Conservation (phyloP, 1,140 invertebrate genomes). For the Nomia melanderi region DNA sequence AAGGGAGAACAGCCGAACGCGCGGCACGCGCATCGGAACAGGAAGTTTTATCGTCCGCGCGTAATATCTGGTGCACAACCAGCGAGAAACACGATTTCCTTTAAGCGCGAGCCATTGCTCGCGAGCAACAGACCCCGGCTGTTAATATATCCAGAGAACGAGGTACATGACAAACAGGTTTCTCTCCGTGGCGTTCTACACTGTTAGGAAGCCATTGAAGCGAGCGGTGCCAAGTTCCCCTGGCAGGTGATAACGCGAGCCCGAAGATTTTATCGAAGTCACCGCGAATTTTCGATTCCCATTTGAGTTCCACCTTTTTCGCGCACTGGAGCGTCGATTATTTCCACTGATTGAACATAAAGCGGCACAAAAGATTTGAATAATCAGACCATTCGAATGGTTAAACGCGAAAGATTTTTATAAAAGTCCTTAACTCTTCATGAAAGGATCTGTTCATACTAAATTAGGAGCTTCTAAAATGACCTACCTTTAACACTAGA, state of each 20-base stretch:
- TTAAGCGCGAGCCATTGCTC: conserved; percentile 47
- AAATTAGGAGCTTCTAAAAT: too few relatives aligned
- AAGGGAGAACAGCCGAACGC: too few relatives aligned
- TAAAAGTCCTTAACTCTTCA: too few relatives aligned
- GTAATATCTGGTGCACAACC: conserved; percentile 31
- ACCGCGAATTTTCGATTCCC: conserved; percentile 41
- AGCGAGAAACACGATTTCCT: conserved; percentile 58
- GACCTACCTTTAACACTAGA: too few relatives aligned
- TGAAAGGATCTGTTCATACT: too few relatives aligned
- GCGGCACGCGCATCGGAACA: neutral
- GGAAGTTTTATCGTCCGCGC: conserved; percentile 53
- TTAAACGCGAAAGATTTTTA: too few relatives aligned
- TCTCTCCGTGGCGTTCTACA: conserved; percentile 53
- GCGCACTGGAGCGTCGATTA: too few relatives aligned
- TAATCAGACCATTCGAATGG: too few relatives aligned
- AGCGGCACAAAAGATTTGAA: too few relatives aligned
- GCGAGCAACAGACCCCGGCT: conserved; percentile 56
- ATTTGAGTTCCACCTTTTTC: too few relatives aligned
- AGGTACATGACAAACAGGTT: conserved; percentile 66
- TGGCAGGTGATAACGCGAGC: conserved; percentile 63
- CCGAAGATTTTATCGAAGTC: conserved; percentile 51
- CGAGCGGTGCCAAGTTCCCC: conserved; percentile 58
- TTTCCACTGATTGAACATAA: too few relatives aligned
- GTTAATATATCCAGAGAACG: conserved; percentile 64
- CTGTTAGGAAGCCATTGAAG: conserved; percentile 59